phyloP scores from a whole-genome alignment of 2,888 invertebrate species.

The Caenorhabditis uteleia region DNA sequence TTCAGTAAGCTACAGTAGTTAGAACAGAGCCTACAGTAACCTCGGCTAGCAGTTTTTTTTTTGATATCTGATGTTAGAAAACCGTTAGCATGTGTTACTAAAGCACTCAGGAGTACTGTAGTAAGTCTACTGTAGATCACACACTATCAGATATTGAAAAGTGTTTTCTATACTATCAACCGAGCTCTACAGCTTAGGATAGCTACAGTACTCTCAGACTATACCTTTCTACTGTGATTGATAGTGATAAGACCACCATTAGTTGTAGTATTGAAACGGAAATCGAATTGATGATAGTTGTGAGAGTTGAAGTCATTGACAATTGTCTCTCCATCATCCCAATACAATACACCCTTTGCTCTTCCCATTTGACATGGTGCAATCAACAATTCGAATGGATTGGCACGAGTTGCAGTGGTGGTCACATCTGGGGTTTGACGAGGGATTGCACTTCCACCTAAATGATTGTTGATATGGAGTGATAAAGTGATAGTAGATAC shows the following conservation, averaged over 20 bases:
- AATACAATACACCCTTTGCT: conserved; percentile 50
- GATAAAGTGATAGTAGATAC: conserved; percentile 10
- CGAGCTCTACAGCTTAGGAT: neutral
- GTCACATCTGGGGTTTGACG: conserved; percentile 70
- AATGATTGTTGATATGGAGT: too few relatives aligned
- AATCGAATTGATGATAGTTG: conserved; percentile 34
- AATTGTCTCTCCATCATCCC: conserved; percentile 65
- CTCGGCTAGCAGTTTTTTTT: too few relatives aligned
- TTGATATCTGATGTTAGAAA: too few relatives aligned
- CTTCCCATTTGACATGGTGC: conserved; percentile 62
- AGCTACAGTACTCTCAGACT: too few relatives aligned
- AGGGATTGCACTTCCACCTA: conserved; percentile 75
- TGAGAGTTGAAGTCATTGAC: conserved; percentile 34
- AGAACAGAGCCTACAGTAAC: neutral
- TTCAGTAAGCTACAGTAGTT: too few relatives aligned
- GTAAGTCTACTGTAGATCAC: too few relatives aligned
- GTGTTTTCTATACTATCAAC: neutral
- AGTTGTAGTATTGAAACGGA: conserved; percentile 20
- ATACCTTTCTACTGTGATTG: conserved; percentile 17
- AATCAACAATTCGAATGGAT: conserved; percentile 77
- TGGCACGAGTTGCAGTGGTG: conserved; percentile 72
- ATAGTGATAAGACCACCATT: conserved; percentile 20
- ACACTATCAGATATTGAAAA: too few relatives aligned
- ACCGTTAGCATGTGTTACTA: too few relatives aligned
- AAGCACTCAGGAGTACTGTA: too few relatives aligned